Evolutionary conservation across 92 coral and sea anemone genomes (phyloP), one percentile per base, ranked within the genome.

Genomic region (Palythoa grandis): DNA sequence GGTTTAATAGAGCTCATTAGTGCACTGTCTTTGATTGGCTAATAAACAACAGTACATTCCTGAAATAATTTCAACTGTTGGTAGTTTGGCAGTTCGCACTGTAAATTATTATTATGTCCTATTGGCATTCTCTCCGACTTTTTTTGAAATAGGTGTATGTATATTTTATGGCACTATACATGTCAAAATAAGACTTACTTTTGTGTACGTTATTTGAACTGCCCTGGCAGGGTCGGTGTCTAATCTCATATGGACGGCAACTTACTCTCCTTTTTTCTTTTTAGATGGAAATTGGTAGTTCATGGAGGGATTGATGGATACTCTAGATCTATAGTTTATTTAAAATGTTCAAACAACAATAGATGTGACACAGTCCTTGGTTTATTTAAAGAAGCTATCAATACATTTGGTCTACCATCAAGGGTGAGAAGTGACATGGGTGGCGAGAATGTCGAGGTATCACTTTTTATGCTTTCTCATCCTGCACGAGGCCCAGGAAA

Each of bases 301-400:
- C 48, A 70, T 70, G 74, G 50, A 5, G 74, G 74, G 24, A 70
- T 70, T 7, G 74, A 70, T 38, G 74, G 74, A 70, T 70, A 29
- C 14, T 70, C 74, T 37, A 35, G 74, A 1, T 20, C 24, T 15
- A 35, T 37, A 2, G 74, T 70, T 14, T 70, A 29, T 35, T 17
- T 70, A 14, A 35, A 37, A 35, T 38, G 74, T 70, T 70, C 74
- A 11, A 37, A 35, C 22, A 70, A 70, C 74, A 70, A 29, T 37
- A 11, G 74, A 7, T 35, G 38, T 22, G 22, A 23, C 5, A 69
- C 73, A 16, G 73, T 69, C 38, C 20, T 69, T 16, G 19, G 25
- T 69, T 24, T 69, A 24, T 69, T 69, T 69, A 24, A 16, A 24
- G 15, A 69, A 24, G 73, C 73, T 6, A 35, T 69, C 5, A 23